phyloP scores from a whole-genome alignment of 2,888 invertebrate species.

The Orthonevra nobilis region DNA sequence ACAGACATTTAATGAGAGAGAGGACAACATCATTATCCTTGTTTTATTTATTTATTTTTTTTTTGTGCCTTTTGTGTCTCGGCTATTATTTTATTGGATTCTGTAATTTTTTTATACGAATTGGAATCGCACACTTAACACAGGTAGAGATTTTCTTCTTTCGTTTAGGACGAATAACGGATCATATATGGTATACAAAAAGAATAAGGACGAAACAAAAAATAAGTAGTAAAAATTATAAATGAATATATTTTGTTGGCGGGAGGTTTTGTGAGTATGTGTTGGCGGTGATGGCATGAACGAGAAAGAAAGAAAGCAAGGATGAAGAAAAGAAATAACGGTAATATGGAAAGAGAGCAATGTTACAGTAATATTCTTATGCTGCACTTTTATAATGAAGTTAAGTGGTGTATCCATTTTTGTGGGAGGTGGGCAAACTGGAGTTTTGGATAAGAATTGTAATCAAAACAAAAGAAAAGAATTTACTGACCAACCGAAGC shows the following conservation, averaged over 20 bases:
- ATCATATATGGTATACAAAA: slow-evolving; percentile 6
- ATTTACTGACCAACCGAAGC: slow-evolving; percentile 34
- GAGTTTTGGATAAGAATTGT: slow-evolving; percentile 27
- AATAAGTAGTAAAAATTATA: slow-evolving; percentile 25
- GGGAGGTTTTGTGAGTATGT: neutral
- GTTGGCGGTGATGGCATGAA: neutral
- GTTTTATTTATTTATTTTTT: slow-evolving; percentile 41
- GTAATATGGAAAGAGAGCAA: slow-evolving; percentile 24
- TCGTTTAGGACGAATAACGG: slow-evolving; percentile 41
- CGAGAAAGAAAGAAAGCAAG: neutral
- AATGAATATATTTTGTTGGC: slow-evolving; percentile 29
- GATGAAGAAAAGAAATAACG: neutral
- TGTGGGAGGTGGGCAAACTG: slow-evolving; percentile 7
- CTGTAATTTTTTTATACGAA: slow-evolving; percentile 53
- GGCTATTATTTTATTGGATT: too few relatives aligned
- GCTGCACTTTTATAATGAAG: slow-evolving; percentile 62
- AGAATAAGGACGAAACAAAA: neutral
- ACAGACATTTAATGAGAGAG: slow-evolving; percentile 20
- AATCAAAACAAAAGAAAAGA: slow-evolving; percentile 59
- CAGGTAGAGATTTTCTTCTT: neutral
- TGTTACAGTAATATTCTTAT: slow-evolving; percentile 52
- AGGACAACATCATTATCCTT: slow-evolving; percentile 59
- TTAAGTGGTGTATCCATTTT: slow-evolving; percentile 43
- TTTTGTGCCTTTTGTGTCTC: slow-evolving; percentile 15
- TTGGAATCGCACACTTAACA: slow-evolving; percentile 31